A percentile compares a stretch with the other conserved stretches of the same genome.
Conservation (phyloP, 2,888 invertebrate species). For the Diabrotica balteata region DNA sequence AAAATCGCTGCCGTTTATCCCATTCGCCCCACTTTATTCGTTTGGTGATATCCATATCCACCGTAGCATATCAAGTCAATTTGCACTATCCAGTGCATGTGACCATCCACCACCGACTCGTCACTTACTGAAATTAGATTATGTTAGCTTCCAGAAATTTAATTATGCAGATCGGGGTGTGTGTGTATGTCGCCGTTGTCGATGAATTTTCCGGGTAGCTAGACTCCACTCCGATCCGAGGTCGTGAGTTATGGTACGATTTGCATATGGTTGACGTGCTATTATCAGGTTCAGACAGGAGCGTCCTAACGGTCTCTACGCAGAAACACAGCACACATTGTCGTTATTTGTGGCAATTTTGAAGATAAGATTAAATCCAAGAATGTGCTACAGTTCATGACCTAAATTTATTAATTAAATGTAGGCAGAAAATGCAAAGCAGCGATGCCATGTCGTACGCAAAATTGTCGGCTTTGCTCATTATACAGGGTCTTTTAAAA, state of each 20-base stretch:
- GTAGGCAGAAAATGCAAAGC: no score
- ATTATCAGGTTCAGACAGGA: not conserved
- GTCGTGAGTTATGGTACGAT: conserved; percentile 2
- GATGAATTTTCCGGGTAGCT: conserved; percentile 5
- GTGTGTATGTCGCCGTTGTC: conserved; percentile 14
- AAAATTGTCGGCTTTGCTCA: no score
- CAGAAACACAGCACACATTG: no score
- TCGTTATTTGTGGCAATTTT: not conserved
- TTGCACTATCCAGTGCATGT: conserved; percentile 15
- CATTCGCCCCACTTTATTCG: conserved; percentile 24
- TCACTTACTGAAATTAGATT: conserved; percentile 28
- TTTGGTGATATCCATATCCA: conserved; percentile 40
- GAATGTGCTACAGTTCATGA: no score
- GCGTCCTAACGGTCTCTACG: not conserved
- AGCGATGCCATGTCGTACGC: no score
- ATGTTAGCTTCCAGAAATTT: conserved; percentile 27
- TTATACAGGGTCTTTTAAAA: no score
- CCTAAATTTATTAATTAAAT: no score
- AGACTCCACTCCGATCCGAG: conserved; percentile 3
- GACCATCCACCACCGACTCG: conserved; percentile 9
- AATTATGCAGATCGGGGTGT: conserved; percentile 27
- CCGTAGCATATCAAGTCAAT: conserved; percentile 34
- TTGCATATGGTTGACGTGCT: conserved; percentile 18
- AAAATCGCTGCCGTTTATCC: not conserved
- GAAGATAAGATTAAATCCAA: no score